These are phyloP conservation scores for Pteromalus puparum DNA, from an alignment of 1,140 invertebrate genomes.

Conservation along the genomic window DNA sequence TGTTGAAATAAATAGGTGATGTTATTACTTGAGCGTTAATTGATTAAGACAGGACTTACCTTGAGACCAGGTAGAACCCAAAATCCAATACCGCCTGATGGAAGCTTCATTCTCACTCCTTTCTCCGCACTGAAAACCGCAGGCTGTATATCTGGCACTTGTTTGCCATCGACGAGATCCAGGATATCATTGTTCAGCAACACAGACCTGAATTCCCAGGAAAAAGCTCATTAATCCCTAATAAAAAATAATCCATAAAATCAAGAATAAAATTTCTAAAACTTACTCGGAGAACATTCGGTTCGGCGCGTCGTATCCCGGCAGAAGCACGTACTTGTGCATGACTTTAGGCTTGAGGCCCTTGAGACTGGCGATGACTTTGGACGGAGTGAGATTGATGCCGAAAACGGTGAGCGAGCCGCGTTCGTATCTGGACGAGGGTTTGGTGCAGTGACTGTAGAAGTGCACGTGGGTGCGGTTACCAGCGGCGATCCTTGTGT, in stretches of 20 bases:
- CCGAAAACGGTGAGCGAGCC: slow-evolving; percentile 72
- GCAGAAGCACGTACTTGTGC: slow-evolving; percentile 67
- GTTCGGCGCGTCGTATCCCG: slow-evolving; percentile 63
- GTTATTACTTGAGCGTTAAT: not conserved
- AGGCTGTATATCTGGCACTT: slow-evolving; percentile 73
- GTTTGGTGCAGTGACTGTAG: slow-evolving; percentile 73
- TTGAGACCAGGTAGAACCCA: slow-evolving; percentile 77
- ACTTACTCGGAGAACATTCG: slow-evolving; percentile 69
- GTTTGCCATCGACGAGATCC: slow-evolving; percentile 71
- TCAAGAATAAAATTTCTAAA: not conserved
- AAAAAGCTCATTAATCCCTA: not conserved
- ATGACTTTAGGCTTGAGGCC: slow-evolving; percentile 61
- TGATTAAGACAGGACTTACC: slow-evolving; percentile 58
- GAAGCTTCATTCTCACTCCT: slow-evolving; percentile 72
- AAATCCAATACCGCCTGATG: slow-evolving; percentile 77
- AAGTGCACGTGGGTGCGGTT: slow-evolving; percentile 67
- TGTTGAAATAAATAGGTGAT: slow-evolving; percentile 33
- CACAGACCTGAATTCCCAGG: slow-evolving; percentile 69
- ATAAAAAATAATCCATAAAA: not conserved
- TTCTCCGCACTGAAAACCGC: slow-evolving; percentile 69
- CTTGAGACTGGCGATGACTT: slow-evolving; percentile 59
- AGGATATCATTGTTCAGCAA: slow-evolving; percentile 73
- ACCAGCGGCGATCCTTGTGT: slow-evolving; percentile 61
- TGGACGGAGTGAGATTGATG: slow-evolving; percentile 65
- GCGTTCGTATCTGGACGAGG: slow-evolving; percentile 64